Conservation (phyloP, 2,113 vertebrate species). For the Brienomyrus brachyistius region DNA sequence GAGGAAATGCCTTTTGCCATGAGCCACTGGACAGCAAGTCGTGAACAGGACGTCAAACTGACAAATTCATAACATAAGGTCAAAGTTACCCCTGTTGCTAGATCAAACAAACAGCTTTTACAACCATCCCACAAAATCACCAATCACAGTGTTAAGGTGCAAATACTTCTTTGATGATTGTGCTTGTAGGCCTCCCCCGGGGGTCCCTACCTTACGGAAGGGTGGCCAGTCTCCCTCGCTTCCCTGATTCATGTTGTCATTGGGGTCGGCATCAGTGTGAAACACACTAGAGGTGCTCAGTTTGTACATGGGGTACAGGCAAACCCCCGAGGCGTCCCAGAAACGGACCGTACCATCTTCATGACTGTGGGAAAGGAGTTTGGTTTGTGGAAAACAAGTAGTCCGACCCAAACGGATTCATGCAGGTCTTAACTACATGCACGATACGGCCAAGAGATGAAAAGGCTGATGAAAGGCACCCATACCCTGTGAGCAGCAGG, state of each 20-base stretch:
- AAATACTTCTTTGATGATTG: not conserved
- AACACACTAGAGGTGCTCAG: slow-evolving; percentile 86
- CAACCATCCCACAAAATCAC: not conserved
- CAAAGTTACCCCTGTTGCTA: not conserved
- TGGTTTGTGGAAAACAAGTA: not conserved
- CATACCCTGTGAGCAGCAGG: slow-evolving; percentile 90
- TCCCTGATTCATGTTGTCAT: slow-evolving; percentile 76
- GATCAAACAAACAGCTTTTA: not conserved
- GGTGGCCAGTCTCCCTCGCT: slow-evolving; percentile 93
- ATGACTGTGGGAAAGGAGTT: slow-evolving; percentile 58
- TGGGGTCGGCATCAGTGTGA: slow-evolving; percentile 81
- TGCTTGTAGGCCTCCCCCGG: not conserved
- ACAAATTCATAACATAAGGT: not conserved
- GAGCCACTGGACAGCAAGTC: not conserved
- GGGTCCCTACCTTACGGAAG: slow-evolving; percentile 74
- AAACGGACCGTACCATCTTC: slow-evolving; percentile 92
- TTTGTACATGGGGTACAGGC: slow-evolving; percentile 84
- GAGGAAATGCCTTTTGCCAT: not conserved
- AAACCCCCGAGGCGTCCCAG: slow-evolving; percentile 94
- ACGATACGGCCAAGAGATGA: not conserved
- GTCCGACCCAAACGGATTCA: not conserved
- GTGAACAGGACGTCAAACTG: not conserved
- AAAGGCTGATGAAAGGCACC: not conserved
- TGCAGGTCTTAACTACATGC: not conserved
- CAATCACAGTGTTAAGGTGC: not conserved